Conservation (phyloP, 2,113 vertebrate genomes). For the Campylorhamphus procurvoides region DNA sequence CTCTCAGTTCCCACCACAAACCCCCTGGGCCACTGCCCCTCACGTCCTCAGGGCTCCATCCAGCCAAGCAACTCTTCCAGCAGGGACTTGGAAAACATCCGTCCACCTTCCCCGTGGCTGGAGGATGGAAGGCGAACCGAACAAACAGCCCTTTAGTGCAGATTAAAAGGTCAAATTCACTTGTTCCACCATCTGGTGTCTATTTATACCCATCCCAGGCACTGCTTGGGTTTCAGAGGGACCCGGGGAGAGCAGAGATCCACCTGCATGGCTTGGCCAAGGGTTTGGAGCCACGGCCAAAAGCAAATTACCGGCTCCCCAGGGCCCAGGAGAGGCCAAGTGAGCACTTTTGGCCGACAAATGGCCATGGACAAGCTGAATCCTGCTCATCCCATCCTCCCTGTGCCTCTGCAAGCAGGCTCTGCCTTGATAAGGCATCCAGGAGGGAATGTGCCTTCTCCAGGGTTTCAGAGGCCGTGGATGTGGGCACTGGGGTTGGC, state of each 20-base stretch:
- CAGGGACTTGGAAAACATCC: not conserved
- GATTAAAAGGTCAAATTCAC: constrained; percentile 48
- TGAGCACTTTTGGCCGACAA: not conserved
- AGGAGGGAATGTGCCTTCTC: not conserved
- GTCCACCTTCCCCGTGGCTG: not conserved
- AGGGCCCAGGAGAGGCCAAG: not conserved
- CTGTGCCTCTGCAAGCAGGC: not conserved
- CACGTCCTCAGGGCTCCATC: not conserved
- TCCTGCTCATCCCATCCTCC: not conserved
- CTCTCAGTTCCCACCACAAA: not conserved
- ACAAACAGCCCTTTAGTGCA: constrained; percentile 29
- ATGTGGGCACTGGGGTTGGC: not conserved
- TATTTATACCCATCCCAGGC: constrained; percentile 38
- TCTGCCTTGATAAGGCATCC: not conserved
- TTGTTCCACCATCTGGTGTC: constrained; percentile 53
- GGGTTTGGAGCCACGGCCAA: not conserved
- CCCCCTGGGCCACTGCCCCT: not conserved
- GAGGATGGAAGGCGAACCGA: not conserved
- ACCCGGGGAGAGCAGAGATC: not conserved
- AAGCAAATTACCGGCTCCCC: not conserved
- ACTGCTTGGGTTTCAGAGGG: not conserved
- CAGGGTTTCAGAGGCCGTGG: fast-evolving
- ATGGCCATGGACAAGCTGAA: not conserved
- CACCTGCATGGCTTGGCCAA: constrained; percentile 12
- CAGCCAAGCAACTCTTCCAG: not conserved